Evolutionary conservation across 92 coral and sea anemone genomes (phyloP).

Genomic region (Epizoanthus stellaris): DNA sequence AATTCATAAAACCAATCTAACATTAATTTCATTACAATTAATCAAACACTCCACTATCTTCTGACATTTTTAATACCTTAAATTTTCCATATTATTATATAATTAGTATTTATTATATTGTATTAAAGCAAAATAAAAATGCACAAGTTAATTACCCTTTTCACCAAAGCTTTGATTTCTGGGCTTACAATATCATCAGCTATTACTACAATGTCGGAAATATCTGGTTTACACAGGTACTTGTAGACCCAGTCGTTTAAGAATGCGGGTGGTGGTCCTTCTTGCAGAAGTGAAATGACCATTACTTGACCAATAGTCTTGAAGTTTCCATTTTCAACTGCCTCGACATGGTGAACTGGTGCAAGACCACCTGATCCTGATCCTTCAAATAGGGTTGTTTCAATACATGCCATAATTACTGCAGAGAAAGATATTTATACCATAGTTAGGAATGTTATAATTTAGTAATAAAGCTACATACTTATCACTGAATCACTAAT

Average conservation of each 20-base stretch:
- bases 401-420: constrained; percentile 43
- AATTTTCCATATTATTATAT: not conserved
- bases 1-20: too few relatives aligned
- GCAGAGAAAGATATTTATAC: constrained; percentile 26
- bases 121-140: not conserved
- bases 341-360: constrained; percentile 32
- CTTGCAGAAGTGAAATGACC: constrained; percentile 25
- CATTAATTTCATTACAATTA: too few relatives aligned
- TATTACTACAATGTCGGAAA: constrained; percentile 17
- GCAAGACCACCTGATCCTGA: constrained; percentile 36
- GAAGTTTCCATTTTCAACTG: constrained; percentile 28
- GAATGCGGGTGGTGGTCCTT: constrained; percentile 23
- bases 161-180: constrained; percentile 26
- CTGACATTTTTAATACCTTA: not conserved
- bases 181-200: constrained; percentile 9
- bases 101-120: not conserved
- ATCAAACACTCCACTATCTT: constrained; percentile 17
- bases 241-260: constrained; percentile 5
- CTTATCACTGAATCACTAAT: not conserved
- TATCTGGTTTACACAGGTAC: constrained; percentile 27
- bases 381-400: constrained; percentile 44
- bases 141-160: not conserved
- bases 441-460: not conserved
- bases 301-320: constrained; percentile 1
- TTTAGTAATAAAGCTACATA: not conserved